Evolutionary conservation across 2,888 invertebrate species (phyloP), one percentile per base, ranked within the genome.

Genomic region (Melipona beecheii): DNA sequence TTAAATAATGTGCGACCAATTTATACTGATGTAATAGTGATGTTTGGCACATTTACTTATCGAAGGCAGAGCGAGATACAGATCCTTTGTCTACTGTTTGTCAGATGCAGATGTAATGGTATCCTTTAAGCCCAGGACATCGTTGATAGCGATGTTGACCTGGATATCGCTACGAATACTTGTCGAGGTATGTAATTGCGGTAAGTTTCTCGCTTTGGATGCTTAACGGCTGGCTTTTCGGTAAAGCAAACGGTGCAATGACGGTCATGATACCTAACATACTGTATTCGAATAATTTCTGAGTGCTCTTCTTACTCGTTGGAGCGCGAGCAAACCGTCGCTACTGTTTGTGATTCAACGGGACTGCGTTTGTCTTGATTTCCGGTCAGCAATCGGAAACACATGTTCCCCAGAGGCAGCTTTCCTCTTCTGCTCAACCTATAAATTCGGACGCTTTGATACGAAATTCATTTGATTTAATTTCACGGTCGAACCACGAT

Each of bases 11-110:
- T 43, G 36, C 36, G 36, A 43, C 36, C 36, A 43, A 43, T 43
- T 43, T n/a, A 15, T 56, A 50, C 43, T 27, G 17, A 31, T 27
- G 9, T 15, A 27, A 21, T 6, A 19, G 11, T 56, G 65, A 52
- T 36, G 21, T 54, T 24, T 54, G 21, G 6, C 17, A 50, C 58
- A 66, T 58, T 50, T 43, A 64, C 64, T 21, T 71, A 71, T 71
- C 64, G 43, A 17, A 43, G 24, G 17, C 70, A 17, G 21, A 27
- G 3, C 60, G 70, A 50, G 52, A 50, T 65, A 49, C 9, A 24
- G 43, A 17, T 49, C 54, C 78, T 73, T 79, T 70, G 70, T 75
- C 70, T 50, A 36, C 13, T 56, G 49, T 15, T 58, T 56, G 75
- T 75, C 79, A 70, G 31, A 31, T 24, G 43, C 78, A 75, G 27